Evolutionary conservation across 1,140 invertebrate genomes (phyloP), one percentile per base, ranked within the genome.

Genomic region (Pissodes strobi): DNA sequence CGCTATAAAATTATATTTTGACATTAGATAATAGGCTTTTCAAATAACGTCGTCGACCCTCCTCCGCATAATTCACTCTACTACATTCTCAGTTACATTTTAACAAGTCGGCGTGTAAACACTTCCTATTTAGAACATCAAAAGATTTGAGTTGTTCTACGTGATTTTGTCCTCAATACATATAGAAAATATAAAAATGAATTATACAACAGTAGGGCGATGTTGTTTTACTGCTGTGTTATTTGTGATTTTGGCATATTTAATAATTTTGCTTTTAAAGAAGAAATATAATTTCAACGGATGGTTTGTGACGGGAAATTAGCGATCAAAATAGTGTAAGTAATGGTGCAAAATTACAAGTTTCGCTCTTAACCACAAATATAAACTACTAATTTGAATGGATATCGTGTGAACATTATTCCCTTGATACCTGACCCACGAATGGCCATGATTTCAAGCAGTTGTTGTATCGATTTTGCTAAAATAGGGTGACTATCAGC

Each of bases 261-360:
- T 78, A 57, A 72, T 76, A 21, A 51, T 75, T 25, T 68, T 78
- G 18, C 62, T 78, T 41, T 66, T 78, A 51, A 72, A 78, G 43
- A 74, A 71, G 71, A 78, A 78, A 60, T 76, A 74, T 51, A 74
- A 78, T 63, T 73, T 76, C 58, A 64, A 68, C 66, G 69, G 67
- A 13, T 71, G 69, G 69, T 72, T 72, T 59, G 38, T 58, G 23
- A 63, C 30, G 22, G 66, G 63, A 64, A 68, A 69, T 61, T 69
- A 67, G 17, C 17, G 23, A 39, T 30, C 12, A 51, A 65, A 46
- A n/a, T 39, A 38, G 46, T 45, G 63, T 65, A 65, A 65, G 63
- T 65, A 56, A 58, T 59, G 19, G 53, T 58, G 39, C 59, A 15
- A 21, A 10, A 51, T 65, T 65, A 65, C 21, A 19, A 37, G 22